Conservation (phyloP, 2,113 vertebrate genomes). For the Dromiciops gliroides region DNA sequence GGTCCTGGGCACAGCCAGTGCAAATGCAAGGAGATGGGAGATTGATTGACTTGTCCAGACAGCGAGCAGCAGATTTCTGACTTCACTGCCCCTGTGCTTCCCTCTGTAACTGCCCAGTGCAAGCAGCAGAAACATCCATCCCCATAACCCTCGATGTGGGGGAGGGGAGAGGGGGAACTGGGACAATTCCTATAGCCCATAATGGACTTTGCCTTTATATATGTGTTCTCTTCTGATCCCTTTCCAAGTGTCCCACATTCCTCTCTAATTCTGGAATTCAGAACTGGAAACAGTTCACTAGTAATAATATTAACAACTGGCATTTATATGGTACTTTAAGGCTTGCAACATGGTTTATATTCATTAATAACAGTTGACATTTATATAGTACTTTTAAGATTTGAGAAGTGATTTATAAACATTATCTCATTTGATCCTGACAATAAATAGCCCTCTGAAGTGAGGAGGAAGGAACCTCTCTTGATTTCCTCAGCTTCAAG, state of each 20-base stretch:
- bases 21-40: neutral
- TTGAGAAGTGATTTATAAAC: neutral
- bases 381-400: neutral
- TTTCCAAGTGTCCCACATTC: neutral
- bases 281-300: neutral
- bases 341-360: neutral
- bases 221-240: neutral
- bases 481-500: neutral
- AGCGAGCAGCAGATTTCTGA: too few species aligned
- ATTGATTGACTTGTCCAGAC: neutral
- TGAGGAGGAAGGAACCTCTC: neutral
- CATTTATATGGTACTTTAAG: neutral
- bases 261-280: neutral
- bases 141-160: fast-evolving
- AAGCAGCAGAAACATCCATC: neutral
- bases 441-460: neutral
- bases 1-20: neutral
- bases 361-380: neutral
- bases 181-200: neutral
- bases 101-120: neutral
- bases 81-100: neutral
- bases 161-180: neutral
- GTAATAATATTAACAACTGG: neutral
- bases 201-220: neutral
- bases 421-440: neutral